phyloP scores from a whole-genome alignment of 2,797 vertebrate species.

The Falco berigora region DNA sequence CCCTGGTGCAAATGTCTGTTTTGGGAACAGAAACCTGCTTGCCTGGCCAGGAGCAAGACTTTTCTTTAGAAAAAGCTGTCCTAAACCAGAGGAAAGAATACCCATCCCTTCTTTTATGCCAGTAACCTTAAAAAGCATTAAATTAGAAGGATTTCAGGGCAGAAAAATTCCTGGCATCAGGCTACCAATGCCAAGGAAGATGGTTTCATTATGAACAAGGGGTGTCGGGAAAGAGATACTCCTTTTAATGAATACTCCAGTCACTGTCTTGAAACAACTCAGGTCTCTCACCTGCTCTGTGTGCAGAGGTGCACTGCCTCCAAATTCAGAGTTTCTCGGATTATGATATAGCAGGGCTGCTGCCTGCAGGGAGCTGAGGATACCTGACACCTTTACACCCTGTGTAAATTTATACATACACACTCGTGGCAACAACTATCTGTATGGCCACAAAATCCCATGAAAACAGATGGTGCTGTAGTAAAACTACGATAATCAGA shows the following conservation, averaged over 20 bases:
- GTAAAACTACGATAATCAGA: background rate
- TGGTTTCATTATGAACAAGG: background rate
- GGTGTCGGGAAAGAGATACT: background rate
- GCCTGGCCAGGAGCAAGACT: background rate
- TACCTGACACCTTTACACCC: background rate
- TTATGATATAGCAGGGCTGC: background rate
- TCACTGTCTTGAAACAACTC: background rate
- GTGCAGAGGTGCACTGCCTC: background rate
- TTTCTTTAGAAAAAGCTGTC: background rate
- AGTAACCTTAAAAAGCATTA: background rate
- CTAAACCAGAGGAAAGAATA: background rate
- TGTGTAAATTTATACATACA: background rate
- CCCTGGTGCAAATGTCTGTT: background rate
- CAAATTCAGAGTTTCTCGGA: background rate
- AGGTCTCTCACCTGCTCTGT: background rate
- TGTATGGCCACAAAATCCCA: background rate
- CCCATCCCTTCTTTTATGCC: background rate
- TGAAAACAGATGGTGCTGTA: slow-evolving; percentile 5
- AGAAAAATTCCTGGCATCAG: background rate
- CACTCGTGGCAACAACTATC: background rate
- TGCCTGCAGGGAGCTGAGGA: background rate
- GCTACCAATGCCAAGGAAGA: background rate
- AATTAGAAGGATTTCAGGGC: background rate
- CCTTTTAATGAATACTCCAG: background rate
- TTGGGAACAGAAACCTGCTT: background rate